Evolutionary conservation across 2,888 invertebrate genomes (phyloP).

Genomic region (Hipparchia semele): DNA sequence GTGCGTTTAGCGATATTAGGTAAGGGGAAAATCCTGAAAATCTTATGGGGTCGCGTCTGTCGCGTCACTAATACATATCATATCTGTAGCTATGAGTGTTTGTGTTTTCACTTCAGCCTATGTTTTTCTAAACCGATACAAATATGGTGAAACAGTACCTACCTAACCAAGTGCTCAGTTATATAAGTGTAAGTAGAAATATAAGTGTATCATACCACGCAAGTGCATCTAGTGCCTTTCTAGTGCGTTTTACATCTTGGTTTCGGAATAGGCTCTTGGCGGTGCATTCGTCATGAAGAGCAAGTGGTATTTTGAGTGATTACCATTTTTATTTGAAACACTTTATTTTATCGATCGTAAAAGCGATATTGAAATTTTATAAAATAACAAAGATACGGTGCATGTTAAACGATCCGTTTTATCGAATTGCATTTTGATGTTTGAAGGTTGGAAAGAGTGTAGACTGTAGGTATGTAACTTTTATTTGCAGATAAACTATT

Average conservation of each 20-base stretch:
- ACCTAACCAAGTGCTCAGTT: too few relatives aligned
- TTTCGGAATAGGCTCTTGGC: slow-evolving; percentile 41
- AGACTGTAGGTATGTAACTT: neutral
- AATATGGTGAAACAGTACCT: too few relatives aligned
- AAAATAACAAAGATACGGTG: slow-evolving; percentile 4
- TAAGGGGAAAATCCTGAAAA: too few relatives aligned
- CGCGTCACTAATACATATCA: too few relatives aligned
- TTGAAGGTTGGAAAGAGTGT: neutral
- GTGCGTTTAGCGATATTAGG: too few relatives aligned
- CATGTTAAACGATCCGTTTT: neutral
- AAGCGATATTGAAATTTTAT: slow-evolving; percentile 19
- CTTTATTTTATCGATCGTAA: slow-evolving; percentile 28
- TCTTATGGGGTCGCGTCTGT: too few relatives aligned
- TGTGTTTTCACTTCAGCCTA: too few relatives aligned
- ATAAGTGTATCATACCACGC: neutral
- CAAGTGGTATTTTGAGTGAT: slow-evolving; percentile 68
- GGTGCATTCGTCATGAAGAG: slow-evolving; percentile 57
- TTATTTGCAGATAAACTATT: neutral
- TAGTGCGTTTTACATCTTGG: slow-evolving; percentile 22
- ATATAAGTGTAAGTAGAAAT: too few relatives aligned
- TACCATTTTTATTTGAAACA: slow-evolving; percentile 66
- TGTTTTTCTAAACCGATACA: too few relatives aligned
- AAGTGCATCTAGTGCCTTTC: slow-evolving; percentile 3
- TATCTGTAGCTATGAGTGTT: too few relatives aligned
- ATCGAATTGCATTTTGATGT: neutral